These are phyloP conservation scores for Pyrgilauda ruficollis DNA, from an alignment of 2,113 vertebrate species.

Conservation along the genomic window DNA sequence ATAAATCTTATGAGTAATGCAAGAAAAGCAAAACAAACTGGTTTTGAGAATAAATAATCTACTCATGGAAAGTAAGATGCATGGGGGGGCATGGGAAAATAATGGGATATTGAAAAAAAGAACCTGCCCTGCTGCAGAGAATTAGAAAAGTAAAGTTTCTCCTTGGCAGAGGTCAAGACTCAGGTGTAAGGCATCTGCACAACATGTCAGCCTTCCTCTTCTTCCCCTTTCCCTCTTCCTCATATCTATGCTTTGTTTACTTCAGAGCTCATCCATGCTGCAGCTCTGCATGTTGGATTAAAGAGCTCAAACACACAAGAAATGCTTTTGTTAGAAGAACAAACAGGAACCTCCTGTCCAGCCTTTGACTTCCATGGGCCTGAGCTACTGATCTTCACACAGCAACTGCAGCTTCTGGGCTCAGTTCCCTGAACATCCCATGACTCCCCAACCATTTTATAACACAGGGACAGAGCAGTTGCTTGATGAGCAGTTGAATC, in stretches of 20 bases:
- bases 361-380: not conserved
- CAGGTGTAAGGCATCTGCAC: not conserved
- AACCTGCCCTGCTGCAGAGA: not conserved
- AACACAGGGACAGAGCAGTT: not conserved
- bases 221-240: not conserved
- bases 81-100: not conserved
- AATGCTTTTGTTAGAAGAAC: not conserved
- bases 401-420: slow-evolving; percentile 28
- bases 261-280: not conserved
- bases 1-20: not conserved
- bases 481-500: slow-evolving; percentile 15
- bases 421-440: not conserved
- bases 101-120: not conserved
- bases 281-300: not conserved
- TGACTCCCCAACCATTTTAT: slow-evolving; percentile 13
- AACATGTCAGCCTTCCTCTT: not conserved
- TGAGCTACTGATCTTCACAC: not conserved
- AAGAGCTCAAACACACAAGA: not conserved
- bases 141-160: not conserved
- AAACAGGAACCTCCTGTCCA: slow-evolving; percentile 15
- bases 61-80: not conserved
- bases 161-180: not conserved
- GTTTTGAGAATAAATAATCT: not conserved
- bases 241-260: not conserved
- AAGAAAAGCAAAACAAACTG: not conserved